Base-by-base conservation (phyloP, 2,113 vertebrate species). In the Ophiodon elongatus region DNA sequence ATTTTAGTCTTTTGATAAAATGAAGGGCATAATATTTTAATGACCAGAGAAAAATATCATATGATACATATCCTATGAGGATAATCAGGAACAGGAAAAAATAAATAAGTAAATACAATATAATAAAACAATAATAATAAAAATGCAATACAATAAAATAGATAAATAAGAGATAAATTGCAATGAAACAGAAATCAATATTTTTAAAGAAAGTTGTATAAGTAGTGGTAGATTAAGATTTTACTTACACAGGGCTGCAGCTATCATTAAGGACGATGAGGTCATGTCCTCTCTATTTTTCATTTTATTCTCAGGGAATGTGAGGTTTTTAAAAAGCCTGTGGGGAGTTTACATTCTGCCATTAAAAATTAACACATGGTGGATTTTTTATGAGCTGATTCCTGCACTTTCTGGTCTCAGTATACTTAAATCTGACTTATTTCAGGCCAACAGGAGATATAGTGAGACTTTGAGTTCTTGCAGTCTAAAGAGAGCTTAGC, bases 301-400 rank as follows among this genome's bases (percentile, higher is more conserved):
- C 2, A 45, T 25, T 56, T 41, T 23, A 39, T 76, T 54, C 27
- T 41, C 33, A 15, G 33, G 50, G 19, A 57, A 17, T 43, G 50
- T 59, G 37, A 9, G 35, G 1, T 2, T 31, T 66, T 41, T 23
- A 57, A 23, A 14, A 15, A 25, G 6, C n/a, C 74, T 41, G 33
- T 41, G n/a, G 35, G 45, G 35, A 41, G 19, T 57, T 76, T 43
- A 66, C n/a, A 5, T 39, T 14, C 2, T 23, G 25, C 7, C 50
- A 43, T 57, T 67, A 77, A 56, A 57, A 17, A 25, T 57, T 6
- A 57, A 67, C 52, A 33, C 8, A 25, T 13, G 0, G 14, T 35
- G 27, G 27, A 57, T 68, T 35, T 69, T 35, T 78, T 59, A 47
- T 47, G 19, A 69, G 54, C 27, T 69, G 39, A 78, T 57, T 57